phyloP scores from a whole-genome alignment of 2,113 vertebrate genomes.

The Malurus cyaneus region DNA sequence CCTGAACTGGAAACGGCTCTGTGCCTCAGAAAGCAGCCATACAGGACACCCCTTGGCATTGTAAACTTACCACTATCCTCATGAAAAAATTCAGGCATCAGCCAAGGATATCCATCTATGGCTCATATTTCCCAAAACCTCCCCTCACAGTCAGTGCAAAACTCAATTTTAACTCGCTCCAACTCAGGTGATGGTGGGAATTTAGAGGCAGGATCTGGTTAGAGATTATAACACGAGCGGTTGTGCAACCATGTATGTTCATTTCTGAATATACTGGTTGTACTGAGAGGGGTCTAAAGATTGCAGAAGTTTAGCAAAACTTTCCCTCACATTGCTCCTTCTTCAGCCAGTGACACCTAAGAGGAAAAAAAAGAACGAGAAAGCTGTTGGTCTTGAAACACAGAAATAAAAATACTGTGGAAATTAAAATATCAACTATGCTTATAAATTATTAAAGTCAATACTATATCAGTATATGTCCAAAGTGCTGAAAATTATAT shows the following conservation, averaged over 20 bases:
- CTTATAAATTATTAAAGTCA: background rate
- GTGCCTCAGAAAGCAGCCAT: background rate
- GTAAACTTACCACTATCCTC: background rate
- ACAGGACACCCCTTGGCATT: background rate
- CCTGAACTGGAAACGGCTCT: background rate
- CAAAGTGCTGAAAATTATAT: background rate
- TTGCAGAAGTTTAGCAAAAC: background rate
- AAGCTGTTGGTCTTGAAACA: background rate
- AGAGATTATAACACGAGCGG: background rate
- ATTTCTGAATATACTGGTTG: background rate
- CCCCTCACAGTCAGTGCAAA: background rate
- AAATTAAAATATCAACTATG: background rate
- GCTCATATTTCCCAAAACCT: background rate
- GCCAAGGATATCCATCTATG: background rate
- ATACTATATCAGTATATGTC: background rate
- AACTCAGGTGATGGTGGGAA: background rate
- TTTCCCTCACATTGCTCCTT: background rate
- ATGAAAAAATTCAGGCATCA: background rate
- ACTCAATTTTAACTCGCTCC: background rate
- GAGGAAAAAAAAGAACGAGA: background rate
- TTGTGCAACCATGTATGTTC: accelerated
- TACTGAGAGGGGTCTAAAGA: background rate
- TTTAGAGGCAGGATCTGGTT: background rate
- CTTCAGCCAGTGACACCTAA: background rate
- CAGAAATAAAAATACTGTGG: background rate